These are phyloP conservation scores for Psittacula derbiana DNA, from an alignment of 2,797 vertebrate genomes.

Conservation along the genomic window DNA sequence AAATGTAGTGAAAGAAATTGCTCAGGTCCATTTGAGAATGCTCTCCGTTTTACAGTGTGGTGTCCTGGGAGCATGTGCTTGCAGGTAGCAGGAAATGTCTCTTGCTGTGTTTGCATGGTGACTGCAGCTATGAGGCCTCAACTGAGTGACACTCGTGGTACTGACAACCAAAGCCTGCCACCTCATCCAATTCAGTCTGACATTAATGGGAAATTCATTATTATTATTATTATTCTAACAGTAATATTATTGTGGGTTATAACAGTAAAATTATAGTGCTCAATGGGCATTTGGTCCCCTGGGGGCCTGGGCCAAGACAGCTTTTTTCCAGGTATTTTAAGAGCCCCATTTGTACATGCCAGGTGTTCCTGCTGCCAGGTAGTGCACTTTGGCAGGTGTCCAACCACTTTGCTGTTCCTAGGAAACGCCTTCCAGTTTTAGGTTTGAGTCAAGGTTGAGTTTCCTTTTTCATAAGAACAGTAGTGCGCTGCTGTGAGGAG, in stretches of 20 bases:
- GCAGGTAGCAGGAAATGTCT: neutral
- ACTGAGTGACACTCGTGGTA: fast-evolving
- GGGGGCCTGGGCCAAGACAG: neutral
- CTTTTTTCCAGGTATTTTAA: neutral
- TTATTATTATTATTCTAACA: neutral
- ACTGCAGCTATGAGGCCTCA: fast-evolving
- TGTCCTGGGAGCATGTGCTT: fast-evolving
- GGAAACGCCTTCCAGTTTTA: neutral
- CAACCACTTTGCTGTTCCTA: neutral
- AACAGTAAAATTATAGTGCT: neutral
- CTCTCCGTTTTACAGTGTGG: fast-evolving
- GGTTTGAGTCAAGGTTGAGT: neutral
- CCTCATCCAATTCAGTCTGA: neutral
- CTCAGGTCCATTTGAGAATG: neutral
- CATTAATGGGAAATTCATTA: neutral
- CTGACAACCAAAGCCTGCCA: neutral
- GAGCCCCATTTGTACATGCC: neutral
- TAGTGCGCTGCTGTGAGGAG: neutral
- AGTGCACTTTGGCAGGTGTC: neutral
- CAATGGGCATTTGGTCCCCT: fast-evolving
- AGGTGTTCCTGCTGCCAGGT: neutral
- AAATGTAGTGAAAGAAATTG: neutral
- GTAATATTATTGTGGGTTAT: neutral
- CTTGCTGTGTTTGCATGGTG: neutral
- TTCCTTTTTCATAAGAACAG: neutral